phyloP scores from a whole-genome alignment of 2,888 invertebrate genomes.

The Abrostola tripartita region DNA sequence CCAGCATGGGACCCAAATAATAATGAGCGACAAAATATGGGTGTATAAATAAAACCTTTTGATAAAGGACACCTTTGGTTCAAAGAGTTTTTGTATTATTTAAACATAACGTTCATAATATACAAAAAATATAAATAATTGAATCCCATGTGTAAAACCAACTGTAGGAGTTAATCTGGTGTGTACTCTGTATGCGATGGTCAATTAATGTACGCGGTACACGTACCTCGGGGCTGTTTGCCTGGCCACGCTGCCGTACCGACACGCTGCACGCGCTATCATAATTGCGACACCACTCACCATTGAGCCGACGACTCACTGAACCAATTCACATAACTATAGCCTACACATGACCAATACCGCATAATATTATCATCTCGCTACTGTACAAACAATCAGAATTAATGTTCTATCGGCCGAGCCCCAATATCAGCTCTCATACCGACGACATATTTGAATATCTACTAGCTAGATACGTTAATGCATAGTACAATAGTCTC shows the following conservation, averaged over 20 bases:
- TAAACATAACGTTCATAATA: too few species aligned
- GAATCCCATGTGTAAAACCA: conserved; percentile 38
- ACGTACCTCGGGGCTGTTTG: conserved; percentile 51
- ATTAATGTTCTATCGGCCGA: conserved; percentile 48
- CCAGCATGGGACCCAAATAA: too few species aligned
- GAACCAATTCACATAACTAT: conserved; percentile 27
- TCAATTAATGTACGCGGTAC: conserved; percentile 57
- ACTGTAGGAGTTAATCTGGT: conserved; percentile 58
- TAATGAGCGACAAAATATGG: too few species aligned
- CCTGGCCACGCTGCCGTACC: conserved; percentile 23
- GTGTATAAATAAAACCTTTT: too few species aligned
- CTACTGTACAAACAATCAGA: conserved; percentile 54
- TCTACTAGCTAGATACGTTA: conserved; percentile 33
- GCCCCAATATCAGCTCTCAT: conserved; percentile 43
- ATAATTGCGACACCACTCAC: conserved; percentile 51
- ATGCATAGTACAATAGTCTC: conserved; percentile 28
- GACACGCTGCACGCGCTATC: conserved; percentile 39
- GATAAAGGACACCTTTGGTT: too few species aligned
- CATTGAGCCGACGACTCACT: conserved; percentile 38
- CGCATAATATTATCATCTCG: conserved; percentile 52
- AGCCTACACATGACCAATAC: conserved; percentile 31
- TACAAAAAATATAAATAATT: conserved; percentile 11
- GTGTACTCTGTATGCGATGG: conserved; percentile 42
- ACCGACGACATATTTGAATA: conserved; percentile 46
- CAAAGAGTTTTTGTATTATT: too few species aligned